These are phyloP conservation scores for Gymnobelideus leadbeateri DNA, from an alignment of 2,113 vertebrate genomes.

Conservation along the genomic window DNA sequence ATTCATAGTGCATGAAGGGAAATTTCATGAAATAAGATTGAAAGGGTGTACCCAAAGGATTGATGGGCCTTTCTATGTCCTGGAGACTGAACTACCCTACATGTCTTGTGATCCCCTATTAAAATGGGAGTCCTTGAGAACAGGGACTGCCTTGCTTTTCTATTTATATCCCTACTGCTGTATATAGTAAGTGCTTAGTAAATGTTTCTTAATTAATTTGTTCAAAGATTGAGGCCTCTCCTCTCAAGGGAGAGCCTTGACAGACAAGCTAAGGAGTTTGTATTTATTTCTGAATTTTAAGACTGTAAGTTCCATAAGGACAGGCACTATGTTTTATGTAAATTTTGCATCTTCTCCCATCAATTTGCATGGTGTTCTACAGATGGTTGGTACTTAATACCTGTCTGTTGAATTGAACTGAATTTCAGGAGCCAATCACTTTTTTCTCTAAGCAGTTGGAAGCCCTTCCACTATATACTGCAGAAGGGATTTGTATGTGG, in stretches of 20 bases:
- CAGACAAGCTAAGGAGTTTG: background rate
- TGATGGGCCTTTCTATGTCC: background rate
- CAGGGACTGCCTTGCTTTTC: background rate
- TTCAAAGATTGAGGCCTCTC: background rate
- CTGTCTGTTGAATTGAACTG: background rate
- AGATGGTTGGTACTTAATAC: background rate
- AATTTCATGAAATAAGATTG: background rate
- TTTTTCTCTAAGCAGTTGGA: conserved; percentile 50
- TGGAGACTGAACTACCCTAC: background rate
- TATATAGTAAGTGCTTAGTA: background rate
- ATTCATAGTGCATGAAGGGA: background rate
- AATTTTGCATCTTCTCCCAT: background rate
- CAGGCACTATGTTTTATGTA: background rate
- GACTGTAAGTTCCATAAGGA: background rate
- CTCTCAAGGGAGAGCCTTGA: background rate
- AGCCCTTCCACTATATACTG: conserved; percentile 55
- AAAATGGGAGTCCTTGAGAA: background rate
- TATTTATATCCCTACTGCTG: background rate
- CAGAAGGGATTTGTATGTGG: conserved; percentile 50
- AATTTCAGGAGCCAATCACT: background rate
- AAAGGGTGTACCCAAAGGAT: background rate
- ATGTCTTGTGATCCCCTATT: background rate
- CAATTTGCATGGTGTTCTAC: background rate
- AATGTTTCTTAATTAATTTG: background rate
- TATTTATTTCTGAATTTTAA: background rate